phyloP scores from a whole-genome alignment of 2,888 invertebrate species.

The Scaptomyza cyrtandrae region DNA sequence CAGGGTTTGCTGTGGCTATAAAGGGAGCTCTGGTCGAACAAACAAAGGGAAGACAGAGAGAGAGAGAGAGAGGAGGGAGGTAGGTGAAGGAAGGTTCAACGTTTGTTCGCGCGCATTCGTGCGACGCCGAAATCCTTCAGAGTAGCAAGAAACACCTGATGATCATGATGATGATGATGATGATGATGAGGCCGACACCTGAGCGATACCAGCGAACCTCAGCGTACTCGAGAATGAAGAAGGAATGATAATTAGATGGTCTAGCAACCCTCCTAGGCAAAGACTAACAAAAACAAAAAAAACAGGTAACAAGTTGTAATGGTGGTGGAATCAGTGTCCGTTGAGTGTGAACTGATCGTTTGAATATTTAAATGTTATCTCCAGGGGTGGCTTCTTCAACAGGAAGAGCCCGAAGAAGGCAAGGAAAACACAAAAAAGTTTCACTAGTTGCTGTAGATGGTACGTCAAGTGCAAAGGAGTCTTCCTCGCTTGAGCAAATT shows the following conservation, averaged over 20 bases:
- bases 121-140: slow-evolving; percentile 67
- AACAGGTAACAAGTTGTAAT: slow-evolving; percentile 37
- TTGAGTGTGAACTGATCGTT: slow-evolving; percentile 74
- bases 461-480: slow-evolving; percentile 29
- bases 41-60: slow-evolving; percentile 41
- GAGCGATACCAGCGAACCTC: slow-evolving; percentile 45
- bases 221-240: slow-evolving; percentile 34
- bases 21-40: slow-evolving; percentile 1
- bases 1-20: slow-evolving; percentile 16
- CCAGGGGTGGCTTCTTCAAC: slow-evolving; percentile 48
- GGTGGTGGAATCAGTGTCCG: slow-evolving; percentile 73
- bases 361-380: slow-evolving; percentile 73
- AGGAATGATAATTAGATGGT: slow-evolving; percentile 71
- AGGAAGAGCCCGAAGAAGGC: slow-evolving; percentile 31
- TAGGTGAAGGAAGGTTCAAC: slow-evolving; percentile 8
- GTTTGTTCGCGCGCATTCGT: slow-evolving; percentile 64
- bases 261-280: slow-evolving; percentile 68
- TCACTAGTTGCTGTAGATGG: slow-evolving; percentile 9
- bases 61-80: background rate
- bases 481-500: slow-evolving; percentile 56
- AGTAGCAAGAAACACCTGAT: slow-evolving; percentile 59
- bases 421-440: too few species aligned
- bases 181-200: slow-evolving; percentile 56
- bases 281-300: slow-evolving; percentile 2
- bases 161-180: slow-evolving; percentile 38